Evolutionary conservation across 2,888 invertebrate species (phyloP).

Genomic region (Thera britannica): DNA sequence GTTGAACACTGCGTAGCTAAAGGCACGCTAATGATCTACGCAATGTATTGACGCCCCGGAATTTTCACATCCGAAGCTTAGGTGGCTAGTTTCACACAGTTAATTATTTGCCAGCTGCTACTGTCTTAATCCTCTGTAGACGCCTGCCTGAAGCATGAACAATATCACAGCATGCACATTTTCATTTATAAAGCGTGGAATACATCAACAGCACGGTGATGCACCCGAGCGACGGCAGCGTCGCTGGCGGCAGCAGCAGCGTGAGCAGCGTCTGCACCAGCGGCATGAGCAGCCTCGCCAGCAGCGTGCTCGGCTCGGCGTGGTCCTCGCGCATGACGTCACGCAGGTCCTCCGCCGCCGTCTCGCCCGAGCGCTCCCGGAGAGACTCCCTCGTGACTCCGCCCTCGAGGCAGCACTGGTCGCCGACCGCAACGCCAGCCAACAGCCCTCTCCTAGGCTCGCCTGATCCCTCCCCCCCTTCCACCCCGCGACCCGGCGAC

Average conservation of each 20-base stretch:
- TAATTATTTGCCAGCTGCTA: neutral
- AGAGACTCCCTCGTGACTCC: constrained; percentile 91
- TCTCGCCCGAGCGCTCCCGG: constrained; percentile 86
- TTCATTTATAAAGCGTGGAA: constrained; percentile 34
- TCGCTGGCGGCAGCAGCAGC: constrained; percentile 87
- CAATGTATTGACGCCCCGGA: too few relatives aligned
- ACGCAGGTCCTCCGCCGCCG: constrained; percentile 80
- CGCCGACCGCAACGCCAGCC: constrained; percentile 94
- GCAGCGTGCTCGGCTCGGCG: constrained; percentile 82
- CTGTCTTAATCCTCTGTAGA: neutral
- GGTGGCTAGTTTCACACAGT: neutral
- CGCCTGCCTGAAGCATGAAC: constrained; percentile 6
- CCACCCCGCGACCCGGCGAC: constrained; percentile 87
- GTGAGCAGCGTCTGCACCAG: constrained; percentile 86
- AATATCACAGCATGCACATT: constrained; percentile 32
- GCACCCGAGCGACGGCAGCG: constrained; percentile 94
- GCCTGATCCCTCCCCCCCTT: constrained; percentile 81
- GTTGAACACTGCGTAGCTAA: too few relatives aligned
- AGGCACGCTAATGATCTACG: too few relatives aligned
- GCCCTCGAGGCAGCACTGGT: constrained; percentile 89
- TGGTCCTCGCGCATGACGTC: constrained; percentile 87
- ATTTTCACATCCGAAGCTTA: too few relatives aligned
- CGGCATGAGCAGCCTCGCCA: constrained; percentile 82
- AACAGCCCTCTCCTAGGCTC: constrained; percentile 91
- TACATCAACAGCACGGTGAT: constrained; percentile 88